Percentiles rank a stretch among this genome's conserved stretches.
phyloP scores from a whole-genome alignment of 2,888 invertebrate genomes.

The Neelides folsomi region DNA sequence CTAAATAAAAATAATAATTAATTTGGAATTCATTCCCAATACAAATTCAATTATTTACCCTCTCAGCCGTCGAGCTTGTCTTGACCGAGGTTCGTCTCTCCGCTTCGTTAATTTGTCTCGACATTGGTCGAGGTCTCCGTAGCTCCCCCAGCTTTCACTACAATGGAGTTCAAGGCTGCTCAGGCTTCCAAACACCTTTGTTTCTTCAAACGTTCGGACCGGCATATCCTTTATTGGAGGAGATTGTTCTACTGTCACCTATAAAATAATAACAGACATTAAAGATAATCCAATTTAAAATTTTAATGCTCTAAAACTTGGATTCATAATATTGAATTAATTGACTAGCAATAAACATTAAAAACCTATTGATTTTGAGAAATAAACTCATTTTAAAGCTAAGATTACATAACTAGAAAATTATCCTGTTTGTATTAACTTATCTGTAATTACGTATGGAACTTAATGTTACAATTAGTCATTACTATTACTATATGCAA shows the following conservation, averaged over 20 bases:
- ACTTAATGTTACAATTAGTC: no score
- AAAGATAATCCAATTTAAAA: no score
- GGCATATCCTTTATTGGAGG: conserved; percentile 23
- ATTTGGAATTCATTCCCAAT: conserved; percentile 2
- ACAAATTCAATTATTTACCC: conserved; percentile 18
- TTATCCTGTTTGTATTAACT: no score
- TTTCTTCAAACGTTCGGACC: conserved; percentile 27
- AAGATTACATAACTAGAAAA: no score
- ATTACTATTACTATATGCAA: no score
- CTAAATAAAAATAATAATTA: conserved; percentile 11
- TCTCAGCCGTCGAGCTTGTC: conserved; percentile 26
- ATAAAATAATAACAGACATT: neutral
- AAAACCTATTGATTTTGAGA: no score
- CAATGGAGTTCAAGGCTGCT: conserved; percentile 29
- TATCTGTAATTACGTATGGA: no score
- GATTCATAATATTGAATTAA: no score
- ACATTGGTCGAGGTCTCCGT: conserved; percentile 23
- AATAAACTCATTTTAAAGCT: no score
- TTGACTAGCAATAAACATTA: no score
- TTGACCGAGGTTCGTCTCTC: conserved; percentile 28
- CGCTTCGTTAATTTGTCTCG: conserved; percentile 29
- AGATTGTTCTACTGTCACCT: conserved; percentile 32
- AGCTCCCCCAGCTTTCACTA: conserved; percentile 28
- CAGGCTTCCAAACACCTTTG: conserved; percentile 31
- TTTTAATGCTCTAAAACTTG: no score